Evolutionary conservation across 2,888 invertebrate species (phyloP), one percentile per base, ranked within the genome.

Genomic region (Ochropacha duplaris): DNA sequence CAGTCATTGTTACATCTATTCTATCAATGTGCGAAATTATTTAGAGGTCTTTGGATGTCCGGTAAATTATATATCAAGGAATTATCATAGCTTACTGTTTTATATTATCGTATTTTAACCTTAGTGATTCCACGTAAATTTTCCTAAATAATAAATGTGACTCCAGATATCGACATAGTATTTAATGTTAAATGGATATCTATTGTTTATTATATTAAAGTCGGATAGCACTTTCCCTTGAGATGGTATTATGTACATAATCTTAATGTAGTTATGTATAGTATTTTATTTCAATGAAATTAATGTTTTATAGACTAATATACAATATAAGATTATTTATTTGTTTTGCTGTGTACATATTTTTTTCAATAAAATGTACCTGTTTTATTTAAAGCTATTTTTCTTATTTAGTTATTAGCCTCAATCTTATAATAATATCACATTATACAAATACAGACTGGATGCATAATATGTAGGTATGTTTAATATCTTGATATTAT

Each of bases 271-370:
- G 90, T 89, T 90, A 90, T 92, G 91, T 92, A 92, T 90, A 92
- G 89, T 89, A 91, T 90, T 90, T 90, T 92, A 92, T 92, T 92
- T 92, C 91, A 85, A 86, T 90, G 92, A 90, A 91, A 92, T 92
- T 91, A 92, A 92, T 92, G 92, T 92, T 92, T 92, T 92, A 92
- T 91, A 92, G 92, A 92, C 88, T 92, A 92, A 92, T 92, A 92
- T 92, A 92, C 91, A 90, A 90, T 68, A 88, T 92, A 92, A 92
- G 92, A 92, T 92, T 92, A 92, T 92, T 92, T 92, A 92, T 92
- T 92, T 92, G 92, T 92, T 92, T 92, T 92, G 91, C 91, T 92
- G 91, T 92, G 92, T 92, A 92, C 91, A 92, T 92, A 92, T 90
- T 91, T 92, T 91, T 92, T 91, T 91, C 91, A 92, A 92, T 92